Evolutionary conservation across 2,113 vertebrate genomes (phyloP).

Genomic region (Thunnus thynnus): DNA sequence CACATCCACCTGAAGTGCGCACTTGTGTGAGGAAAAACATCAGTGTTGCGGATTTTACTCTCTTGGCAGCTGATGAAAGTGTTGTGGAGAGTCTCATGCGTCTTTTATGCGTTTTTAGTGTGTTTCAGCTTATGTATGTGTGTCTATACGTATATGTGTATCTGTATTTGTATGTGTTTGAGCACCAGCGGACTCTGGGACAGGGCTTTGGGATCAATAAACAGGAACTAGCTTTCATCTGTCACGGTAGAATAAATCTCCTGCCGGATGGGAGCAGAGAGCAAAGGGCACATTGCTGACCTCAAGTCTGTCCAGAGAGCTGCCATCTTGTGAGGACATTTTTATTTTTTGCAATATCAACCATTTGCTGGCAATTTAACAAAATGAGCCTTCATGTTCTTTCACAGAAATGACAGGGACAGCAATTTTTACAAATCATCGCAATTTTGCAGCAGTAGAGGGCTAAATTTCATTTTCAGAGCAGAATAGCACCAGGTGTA

Average conservation of each 20-base stretch:
- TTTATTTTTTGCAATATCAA: constrained; percentile 1
- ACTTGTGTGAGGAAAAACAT: constrained; percentile 22
- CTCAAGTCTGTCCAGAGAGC: constrained; percentile 6
- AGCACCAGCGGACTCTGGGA: not conserved
- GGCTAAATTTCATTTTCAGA: constrained; percentile 7
- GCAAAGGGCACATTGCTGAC: constrained; percentile 29
- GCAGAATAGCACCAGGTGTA: not conserved
- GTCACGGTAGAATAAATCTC: constrained; percentile 47
- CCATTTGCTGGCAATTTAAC: not conserved
- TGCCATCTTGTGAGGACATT: not conserved
- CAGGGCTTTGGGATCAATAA: constrained; percentile 72
- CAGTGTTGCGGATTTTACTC: constrained; percentile 9
- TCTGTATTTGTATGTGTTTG: not conserved
- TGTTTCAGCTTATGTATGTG: not conserved
- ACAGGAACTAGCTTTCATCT: constrained; percentile 68
- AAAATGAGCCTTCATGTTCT: not conserved
- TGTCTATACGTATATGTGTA: not conserved
- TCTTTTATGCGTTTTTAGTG: not conserved
- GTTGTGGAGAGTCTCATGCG: not conserved
- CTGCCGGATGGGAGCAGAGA: not conserved
- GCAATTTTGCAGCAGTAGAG: not conserved
- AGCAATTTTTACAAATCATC: not conserved
- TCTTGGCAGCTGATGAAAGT: constrained; percentile 22
- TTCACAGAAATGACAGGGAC: not conserved
- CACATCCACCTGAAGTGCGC: constrained; percentile 13